A percentile compares a stretch with the other conserved stretches of the same genome.
These are phyloP conservation scores for Cephus cinctus DNA, from an alignment of 1,140 invertebrate species.

Conservation along the genomic window DNA sequence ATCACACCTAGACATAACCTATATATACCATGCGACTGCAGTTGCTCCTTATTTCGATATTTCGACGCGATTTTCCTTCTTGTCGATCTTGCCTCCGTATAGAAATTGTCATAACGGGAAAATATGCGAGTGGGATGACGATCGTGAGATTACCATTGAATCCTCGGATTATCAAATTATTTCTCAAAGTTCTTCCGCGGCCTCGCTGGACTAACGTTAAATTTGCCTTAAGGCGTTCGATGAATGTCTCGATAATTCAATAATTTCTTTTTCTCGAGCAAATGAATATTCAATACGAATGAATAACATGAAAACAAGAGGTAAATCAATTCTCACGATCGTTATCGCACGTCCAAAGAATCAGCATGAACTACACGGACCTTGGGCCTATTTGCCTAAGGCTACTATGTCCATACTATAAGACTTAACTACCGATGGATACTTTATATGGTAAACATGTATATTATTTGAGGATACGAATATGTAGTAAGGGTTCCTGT, in stretches of 20 bases:
- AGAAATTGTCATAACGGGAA: slow-evolving; percentile 38
- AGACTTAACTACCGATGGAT: slow-evolving; percentile 55
- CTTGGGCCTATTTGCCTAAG: slow-evolving; percentile 50
- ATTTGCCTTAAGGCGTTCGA: too few relatives aligned
- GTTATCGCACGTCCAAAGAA: slow-evolving; percentile 15
- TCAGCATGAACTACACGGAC: slow-evolving; percentile 26
- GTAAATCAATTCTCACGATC: slow-evolving; percentile 7
- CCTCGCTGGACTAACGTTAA: too few relatives aligned
- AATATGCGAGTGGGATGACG: too few relatives aligned
- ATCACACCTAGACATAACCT: too few relatives aligned
- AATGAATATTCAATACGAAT: too few relatives aligned
- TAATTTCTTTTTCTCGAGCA: too few relatives aligned
- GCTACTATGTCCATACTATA: slow-evolving; percentile 55
- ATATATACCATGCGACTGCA: too few relatives aligned
- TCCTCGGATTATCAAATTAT: too few relatives aligned
- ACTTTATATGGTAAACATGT: slow-evolving; percentile 48
- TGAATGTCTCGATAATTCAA: too few relatives aligned
- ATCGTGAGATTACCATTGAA: too few relatives aligned
- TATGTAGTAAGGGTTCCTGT: slow-evolving; percentile 46
- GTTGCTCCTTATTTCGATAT: slow-evolving; percentile 25
- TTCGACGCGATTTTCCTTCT: slow-evolving; percentile 21
- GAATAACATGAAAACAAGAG: too few relatives aligned
- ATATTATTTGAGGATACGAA: slow-evolving; percentile 50
- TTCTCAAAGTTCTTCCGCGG: too few relatives aligned
- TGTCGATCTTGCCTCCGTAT: slow-evolving; percentile 49